Conservation (phyloP, 2,113 vertebrate genomes). For the Sciurus niger region DNA sequence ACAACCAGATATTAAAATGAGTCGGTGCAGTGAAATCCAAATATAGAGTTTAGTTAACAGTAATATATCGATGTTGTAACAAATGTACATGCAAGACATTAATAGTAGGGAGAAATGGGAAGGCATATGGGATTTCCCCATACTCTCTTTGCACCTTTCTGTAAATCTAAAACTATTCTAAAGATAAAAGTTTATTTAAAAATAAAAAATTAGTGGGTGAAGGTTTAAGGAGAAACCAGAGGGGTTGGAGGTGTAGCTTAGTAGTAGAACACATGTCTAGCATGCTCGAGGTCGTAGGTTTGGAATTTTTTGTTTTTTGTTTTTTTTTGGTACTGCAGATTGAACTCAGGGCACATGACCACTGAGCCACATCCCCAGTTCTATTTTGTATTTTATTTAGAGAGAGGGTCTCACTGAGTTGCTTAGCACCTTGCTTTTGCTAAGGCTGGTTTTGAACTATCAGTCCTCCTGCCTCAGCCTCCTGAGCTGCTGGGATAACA, state of each 20-base stretch:
- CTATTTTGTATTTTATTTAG: no score
- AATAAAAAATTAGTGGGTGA: background rate
- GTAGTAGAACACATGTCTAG: background rate
- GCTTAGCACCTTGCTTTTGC: no score
- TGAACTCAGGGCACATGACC: no score
- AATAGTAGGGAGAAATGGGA: background rate
- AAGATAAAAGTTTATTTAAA: background rate
- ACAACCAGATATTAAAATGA: background rate
- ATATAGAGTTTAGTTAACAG: background rate
- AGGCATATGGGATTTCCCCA: background rate
- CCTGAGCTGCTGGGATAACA: no score
- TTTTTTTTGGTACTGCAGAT: no score
- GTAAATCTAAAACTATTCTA: slow-evolving; percentile 4
- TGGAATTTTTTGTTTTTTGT: no score
- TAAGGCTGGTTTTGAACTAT: no score
- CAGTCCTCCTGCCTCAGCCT: no score
- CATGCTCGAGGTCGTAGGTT: background rate
- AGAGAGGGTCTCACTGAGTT: no score
- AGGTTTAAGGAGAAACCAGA: background rate
- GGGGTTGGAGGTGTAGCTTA: background rate
- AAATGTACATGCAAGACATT: background rate
- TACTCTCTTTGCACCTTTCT: slow-evolving; percentile 10
- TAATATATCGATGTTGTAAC: background rate
- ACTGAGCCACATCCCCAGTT: no score
- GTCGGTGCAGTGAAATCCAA: background rate